Percentiles rank a stretch among this genome's conserved stretches.
Conservation (phyloP, 2,113 vertebrate species). For the Climacteris rufus region DNA sequence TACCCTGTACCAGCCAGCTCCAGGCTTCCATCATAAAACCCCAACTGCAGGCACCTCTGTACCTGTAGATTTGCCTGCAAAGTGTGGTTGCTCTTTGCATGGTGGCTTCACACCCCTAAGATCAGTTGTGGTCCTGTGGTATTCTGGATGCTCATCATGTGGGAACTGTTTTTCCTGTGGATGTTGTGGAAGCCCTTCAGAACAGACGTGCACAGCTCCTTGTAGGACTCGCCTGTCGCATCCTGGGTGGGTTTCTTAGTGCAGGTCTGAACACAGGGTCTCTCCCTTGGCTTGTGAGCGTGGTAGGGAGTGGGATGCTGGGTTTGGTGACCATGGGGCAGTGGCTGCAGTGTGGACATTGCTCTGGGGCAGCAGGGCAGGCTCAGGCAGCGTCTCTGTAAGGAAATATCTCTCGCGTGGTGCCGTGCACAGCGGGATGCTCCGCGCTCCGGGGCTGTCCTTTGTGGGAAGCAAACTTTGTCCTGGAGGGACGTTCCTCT, state of each 20-base stretch:
- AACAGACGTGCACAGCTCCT: background rate
- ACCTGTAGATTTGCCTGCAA: background rate
- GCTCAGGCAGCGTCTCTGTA: background rate
- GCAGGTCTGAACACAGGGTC: background rate
- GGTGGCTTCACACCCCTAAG: background rate
- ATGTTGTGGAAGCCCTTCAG: background rate
- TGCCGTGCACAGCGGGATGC: rapidly evolving
- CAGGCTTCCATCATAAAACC: background rate
- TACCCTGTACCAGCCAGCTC: background rate
- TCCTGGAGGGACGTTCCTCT: background rate
- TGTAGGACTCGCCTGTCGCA: rapidly evolving
- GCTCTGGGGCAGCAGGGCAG: background rate
- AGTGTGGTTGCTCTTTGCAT: background rate
- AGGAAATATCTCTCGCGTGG: rapidly evolving
- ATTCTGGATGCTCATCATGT: background rate
- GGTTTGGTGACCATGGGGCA: background rate
- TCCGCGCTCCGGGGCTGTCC: background rate
- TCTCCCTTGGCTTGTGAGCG: background rate
- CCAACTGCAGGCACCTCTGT: background rate
- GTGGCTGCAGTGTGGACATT: rapidly evolving
- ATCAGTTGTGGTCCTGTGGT: background rate
- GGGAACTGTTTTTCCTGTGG: background rate
- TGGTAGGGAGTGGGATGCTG: background rate
- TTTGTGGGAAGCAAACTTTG: background rate
- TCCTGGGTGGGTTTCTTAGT: rapidly evolving